Conservation (phyloP, 2,797 vertebrate species). For the Spea hammondii region DNA sequence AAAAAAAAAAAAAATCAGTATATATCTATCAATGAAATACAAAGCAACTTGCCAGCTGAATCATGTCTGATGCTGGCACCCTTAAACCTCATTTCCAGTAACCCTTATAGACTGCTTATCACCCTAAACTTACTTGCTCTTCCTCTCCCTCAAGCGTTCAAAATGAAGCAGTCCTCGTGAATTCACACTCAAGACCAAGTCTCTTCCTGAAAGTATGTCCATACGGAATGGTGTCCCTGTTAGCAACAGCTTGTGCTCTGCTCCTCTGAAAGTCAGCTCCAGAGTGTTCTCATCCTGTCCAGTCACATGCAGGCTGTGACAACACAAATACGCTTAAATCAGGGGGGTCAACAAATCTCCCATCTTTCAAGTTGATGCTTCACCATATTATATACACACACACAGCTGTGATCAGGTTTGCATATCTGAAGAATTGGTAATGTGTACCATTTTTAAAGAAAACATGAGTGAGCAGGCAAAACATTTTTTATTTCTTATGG, state of each 20-base stretch:
- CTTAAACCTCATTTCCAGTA: neutral
- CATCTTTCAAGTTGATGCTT: no score
- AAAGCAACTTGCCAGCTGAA: no score
- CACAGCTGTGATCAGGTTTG: no score
- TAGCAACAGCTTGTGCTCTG: conserved; percentile 80
- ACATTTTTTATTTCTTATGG: no score
- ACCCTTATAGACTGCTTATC: neutral
- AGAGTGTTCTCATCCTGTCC: conserved; percentile 83
- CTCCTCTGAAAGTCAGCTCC: conserved; percentile 77
- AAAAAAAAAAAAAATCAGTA: conserved; percentile 69
- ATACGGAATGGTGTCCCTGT: conserved; percentile 83
- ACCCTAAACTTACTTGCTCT: conserved; percentile 85
- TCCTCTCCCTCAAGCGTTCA: conserved; percentile 84
- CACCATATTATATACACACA: no score
- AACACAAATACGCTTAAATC: neutral
- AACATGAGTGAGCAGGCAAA: no score
- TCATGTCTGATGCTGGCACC: no score
- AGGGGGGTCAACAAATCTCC: no score
- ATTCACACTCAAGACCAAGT: conserved; percentile 89
- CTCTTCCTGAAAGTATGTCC: conserved; percentile 80
- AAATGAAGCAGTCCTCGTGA: conserved; percentile 87
- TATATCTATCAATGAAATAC: conserved; percentile 33
- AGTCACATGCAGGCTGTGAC: conserved; percentile 66
- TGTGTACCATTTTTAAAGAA: no score
- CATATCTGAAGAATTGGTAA: no score